Evolutionary conservation across 2,797 vertebrate species (phyloP).

Genomic region (Oreochromis grahami): DNA sequence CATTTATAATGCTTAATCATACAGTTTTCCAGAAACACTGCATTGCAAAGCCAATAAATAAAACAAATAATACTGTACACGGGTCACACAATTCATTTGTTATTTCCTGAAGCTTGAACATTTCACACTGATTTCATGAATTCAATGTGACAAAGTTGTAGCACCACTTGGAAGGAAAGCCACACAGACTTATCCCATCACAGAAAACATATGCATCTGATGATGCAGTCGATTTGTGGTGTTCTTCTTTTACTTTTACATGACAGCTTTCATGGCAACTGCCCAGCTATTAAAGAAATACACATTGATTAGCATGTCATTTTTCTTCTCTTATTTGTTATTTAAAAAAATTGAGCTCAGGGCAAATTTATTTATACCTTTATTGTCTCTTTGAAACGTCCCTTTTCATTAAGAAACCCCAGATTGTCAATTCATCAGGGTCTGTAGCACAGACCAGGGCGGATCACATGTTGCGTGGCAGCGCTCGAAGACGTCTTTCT

Average conservation of each 20-base stretch:
- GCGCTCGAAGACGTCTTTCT: constrained; percentile 8
- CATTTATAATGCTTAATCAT: constrained; percentile 59
- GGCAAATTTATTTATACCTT: neutral
- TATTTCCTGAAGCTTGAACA: constrained; percentile 45
- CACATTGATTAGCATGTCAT: neutral
- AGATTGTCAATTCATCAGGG: constrained; percentile 8
- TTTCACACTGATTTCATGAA: constrained; percentile 46
- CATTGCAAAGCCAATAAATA: constrained; percentile 77
- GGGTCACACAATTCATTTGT: constrained; percentile 47
- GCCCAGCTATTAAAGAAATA: constrained; percentile 20
- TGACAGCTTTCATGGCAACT: constrained; percentile 6
- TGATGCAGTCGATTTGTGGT: neutral
- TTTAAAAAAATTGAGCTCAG: neutral
- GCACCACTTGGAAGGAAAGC: constrained; percentile 49
- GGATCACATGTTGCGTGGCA: constrained; percentile 2
- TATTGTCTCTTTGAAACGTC: constrained; percentile 24
- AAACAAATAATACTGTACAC: constrained; percentile 69
- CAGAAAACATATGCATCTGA: neutral
- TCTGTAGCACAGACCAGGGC: neutral
- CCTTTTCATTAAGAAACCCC: constrained; percentile 39
- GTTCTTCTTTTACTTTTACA: neutral
- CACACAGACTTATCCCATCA: constrained; percentile 12
- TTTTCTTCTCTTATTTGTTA: neutral
- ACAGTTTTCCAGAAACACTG: constrained; percentile 67
- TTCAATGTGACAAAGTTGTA: constrained; percentile 28